Conservation (phyloP, 2,888 invertebrate genomes). For the Platycheirus albimanus region DNA sequence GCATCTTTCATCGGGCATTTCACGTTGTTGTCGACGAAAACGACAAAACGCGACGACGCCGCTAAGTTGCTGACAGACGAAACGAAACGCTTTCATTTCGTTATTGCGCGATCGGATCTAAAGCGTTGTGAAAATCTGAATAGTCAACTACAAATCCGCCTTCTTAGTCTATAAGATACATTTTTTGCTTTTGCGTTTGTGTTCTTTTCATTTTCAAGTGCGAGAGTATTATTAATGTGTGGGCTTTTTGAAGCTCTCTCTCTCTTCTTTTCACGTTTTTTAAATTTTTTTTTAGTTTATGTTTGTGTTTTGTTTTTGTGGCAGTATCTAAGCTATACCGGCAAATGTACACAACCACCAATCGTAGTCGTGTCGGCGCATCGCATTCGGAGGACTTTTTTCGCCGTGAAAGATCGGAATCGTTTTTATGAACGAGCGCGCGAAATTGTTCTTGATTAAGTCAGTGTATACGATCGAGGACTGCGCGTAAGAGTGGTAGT, state of each 20-base stretch:
- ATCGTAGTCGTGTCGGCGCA: conserved; percentile 59
- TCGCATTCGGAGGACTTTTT: conserved; percentile 73
- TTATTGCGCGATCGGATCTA: conserved; percentile 35
- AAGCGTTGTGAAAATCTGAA: conserved; percentile 32
- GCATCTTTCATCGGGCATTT: conserved; percentile 58
- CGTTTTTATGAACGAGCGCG: conserved; percentile 36
- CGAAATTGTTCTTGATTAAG: conserved; percentile 41
- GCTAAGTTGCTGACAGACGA: background rate
- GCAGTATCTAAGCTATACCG: conserved; percentile 56
- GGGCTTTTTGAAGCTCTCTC: conserved; percentile 63
- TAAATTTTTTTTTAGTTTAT: conserved; percentile 2
- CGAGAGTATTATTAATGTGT: conserved; percentile 39
- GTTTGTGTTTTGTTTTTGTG: conserved; percentile 33
- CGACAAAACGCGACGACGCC: too few relatives aligned
- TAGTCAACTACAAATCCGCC: conserved; percentile 16
- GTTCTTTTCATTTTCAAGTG: conserved; percentile 30
- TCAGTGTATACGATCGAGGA: conserved; percentile 43
- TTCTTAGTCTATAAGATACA: conserved; percentile 17
- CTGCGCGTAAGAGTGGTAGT: conserved; percentile 54
- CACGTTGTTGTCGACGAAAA: conserved; percentile 30
- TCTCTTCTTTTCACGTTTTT: conserved; percentile 16
- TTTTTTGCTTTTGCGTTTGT: conserved; percentile 31
- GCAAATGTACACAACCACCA: conserved; percentile 55
- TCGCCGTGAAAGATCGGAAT: conserved; percentile 60
- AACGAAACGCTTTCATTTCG: conserved; percentile 53